Evolutionary conservation across 1,140 invertebrate species (phyloP).

Genomic region (Philaenus spumarius): DNA sequence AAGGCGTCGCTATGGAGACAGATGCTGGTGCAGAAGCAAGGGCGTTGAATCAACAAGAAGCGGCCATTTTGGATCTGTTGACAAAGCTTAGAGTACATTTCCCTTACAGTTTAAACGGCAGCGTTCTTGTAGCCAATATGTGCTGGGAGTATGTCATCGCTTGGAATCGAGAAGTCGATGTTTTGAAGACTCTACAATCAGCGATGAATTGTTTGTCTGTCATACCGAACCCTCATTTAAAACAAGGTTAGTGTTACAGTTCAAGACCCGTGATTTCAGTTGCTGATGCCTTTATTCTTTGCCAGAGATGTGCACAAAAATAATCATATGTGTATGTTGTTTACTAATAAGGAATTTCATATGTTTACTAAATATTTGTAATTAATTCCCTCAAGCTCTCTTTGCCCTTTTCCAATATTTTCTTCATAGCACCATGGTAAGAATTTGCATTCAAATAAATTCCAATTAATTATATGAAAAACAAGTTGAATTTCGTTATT

Average conservation of each 20-base stretch:
- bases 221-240: constrained; percentile 55
- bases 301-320: too few species aligned
- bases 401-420: too few species aligned
- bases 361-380: too few species aligned
- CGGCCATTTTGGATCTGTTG: neutral
- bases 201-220: constrained; percentile 52
- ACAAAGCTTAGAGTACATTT: constrained; percentile 54
- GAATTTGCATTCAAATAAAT: too few species aligned
- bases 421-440: too few species aligned
- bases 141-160: constrained; percentile 82
- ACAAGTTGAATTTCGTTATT: too few species aligned
- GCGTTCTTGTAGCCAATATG: constrained; percentile 74
- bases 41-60: neutral
- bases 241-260: constrained; percentile 48
- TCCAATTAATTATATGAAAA: too few species aligned
- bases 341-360: too few species aligned
- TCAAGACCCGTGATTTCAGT: too few species aligned
- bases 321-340: too few species aligned
- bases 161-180: constrained; percentile 74
- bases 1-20: neutral
- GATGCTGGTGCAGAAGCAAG: neutral
- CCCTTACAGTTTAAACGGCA: constrained; percentile 74
- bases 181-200: constrained; percentile 54
- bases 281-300: too few species aligned
- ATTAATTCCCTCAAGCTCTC: too few species aligned